These are phyloP conservation scores for Sardinella longiceps DNA, from an alignment of 2,797 vertebrate species.

Conservation along the genomic window DNA sequence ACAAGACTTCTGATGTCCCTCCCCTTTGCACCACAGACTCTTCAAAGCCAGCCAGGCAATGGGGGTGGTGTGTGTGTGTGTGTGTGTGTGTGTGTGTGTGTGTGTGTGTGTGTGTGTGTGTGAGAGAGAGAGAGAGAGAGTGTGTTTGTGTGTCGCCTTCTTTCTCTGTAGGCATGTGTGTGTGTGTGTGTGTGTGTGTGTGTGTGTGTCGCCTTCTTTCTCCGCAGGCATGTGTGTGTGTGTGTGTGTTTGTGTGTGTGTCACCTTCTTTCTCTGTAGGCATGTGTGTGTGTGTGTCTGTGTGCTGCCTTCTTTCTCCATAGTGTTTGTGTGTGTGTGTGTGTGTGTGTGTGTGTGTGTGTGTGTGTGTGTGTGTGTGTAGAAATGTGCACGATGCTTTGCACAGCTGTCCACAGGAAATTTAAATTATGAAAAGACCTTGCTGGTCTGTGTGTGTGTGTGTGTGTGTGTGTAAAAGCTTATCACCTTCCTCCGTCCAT, in stretches of 20 bases:
- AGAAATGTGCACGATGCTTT: conserved; percentile 1
- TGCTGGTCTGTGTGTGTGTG: not conserved
- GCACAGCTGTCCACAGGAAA: not conserved
- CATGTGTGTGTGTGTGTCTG: too few species aligned
- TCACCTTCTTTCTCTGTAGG: too few species aligned
- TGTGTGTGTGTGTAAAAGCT: conserved; percentile 10
- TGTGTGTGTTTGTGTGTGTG: conserved; percentile 19
- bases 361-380: not conserved
- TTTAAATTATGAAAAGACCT: not conserved
- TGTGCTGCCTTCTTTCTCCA: not conserved
- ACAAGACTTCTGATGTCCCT: not conserved
- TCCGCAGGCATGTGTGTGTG: not conserved
- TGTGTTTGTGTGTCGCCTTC: not conserved
- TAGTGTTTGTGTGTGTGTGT: conserved; percentile 22
- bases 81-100: conserved; percentile 29
- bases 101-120: too few species aligned
- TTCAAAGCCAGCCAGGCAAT: not conserved
- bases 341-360: not conserved
- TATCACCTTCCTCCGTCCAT: not conserved
- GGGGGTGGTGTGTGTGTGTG: not conserved
- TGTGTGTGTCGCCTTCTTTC: too few species aligned
- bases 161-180: too few species aligned
- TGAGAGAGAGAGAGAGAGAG: not conserved
- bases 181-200: conserved; percentile 15
- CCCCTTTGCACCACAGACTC: not conserved